A percentile compares a stretch with the other conserved stretches of the same genome.
These are phyloP conservation scores for Stratiomys singularior DNA, from an alignment of 2,888 invertebrate genomes.

Conservation along the genomic window DNA sequence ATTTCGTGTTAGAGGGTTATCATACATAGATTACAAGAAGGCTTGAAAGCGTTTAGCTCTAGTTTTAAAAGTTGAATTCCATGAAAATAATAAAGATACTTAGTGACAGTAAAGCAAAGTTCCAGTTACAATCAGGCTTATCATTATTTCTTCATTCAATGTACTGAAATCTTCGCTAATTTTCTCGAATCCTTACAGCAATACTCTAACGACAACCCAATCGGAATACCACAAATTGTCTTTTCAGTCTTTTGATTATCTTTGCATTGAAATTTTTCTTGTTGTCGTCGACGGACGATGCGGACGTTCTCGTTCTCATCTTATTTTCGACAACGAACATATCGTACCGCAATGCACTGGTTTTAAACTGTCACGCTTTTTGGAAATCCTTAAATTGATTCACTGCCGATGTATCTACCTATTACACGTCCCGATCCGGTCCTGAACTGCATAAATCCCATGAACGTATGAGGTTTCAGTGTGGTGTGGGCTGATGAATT, in stretches of 20 bases:
- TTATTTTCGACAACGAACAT: conserved; percentile 40
- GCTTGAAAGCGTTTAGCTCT: too few species aligned
- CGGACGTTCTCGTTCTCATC: conserved; percentile 27
- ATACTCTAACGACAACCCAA: conserved; percentile 16
- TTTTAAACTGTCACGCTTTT: conserved; percentile 45
- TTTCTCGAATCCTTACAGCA: neutral
- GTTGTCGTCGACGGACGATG: conserved; percentile 9
- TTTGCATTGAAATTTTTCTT: conserved; percentile 30
- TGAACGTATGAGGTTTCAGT: conserved; percentile 12
- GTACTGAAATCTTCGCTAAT: neutral
- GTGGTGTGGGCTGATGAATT: conserved; percentile 33
- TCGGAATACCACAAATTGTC: conserved; percentile 11
- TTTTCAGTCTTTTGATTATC: conserved; percentile 35
- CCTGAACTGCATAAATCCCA: conserved; percentile 29
- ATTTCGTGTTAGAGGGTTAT: neutral
- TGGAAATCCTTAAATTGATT: conserved; percentile 43
- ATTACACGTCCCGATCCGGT: conserved; percentile 32
- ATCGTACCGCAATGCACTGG: conserved; percentile 33
- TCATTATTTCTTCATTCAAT: too few species aligned
- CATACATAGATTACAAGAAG: neutral
- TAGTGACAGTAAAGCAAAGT: too few species aligned
- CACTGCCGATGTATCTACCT: conserved; percentile 40
- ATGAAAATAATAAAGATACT: too few species aligned
- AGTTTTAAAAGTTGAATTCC: too few species aligned
- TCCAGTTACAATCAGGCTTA: too few species aligned